These are phyloP conservation scores for Momotus momota DNA, from an alignment of 2,797 vertebrate genomes.

Conservation along the genomic window DNA sequence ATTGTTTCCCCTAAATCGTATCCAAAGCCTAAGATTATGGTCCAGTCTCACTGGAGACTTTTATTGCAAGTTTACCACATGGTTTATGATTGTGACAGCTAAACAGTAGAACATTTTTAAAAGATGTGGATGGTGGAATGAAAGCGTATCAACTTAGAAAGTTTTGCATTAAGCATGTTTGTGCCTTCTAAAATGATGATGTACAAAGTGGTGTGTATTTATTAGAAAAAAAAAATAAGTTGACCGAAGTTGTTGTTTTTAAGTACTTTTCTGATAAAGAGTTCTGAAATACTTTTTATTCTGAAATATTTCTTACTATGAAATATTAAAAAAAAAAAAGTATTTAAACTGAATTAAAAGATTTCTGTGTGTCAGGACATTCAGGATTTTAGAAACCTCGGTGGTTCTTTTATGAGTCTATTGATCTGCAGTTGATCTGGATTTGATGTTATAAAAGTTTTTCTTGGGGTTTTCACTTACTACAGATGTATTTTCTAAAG, in stretches of 20 bases:
- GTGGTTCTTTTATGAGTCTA: background rate
- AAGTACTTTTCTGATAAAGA: background rate
- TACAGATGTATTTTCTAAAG: constrained; percentile 86
- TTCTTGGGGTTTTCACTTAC: background rate
- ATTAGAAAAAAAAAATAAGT: background rate
- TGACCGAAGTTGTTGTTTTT: background rate
- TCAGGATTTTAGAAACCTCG: background rate
- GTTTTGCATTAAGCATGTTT: background rate
- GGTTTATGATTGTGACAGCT: background rate
- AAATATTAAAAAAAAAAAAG: background rate
- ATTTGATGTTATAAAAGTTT: background rate
- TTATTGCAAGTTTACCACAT: background rate
- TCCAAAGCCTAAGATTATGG: background rate
- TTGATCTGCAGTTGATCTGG: background rate
- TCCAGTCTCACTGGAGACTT: background rate
- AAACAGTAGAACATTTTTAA: background rate
- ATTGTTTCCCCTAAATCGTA: background rate
- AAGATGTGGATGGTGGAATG: background rate
- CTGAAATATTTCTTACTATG: background rate
- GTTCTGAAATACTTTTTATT: background rate
- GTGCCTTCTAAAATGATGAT: background rate
- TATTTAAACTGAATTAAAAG: background rate
- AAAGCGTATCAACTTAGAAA: background rate
- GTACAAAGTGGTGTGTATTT: background rate
- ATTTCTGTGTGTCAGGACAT: background rate